Percentiles rank a stretch among this genome's conserved stretches.
Evolutionary conservation across 1,140 invertebrate genomes (phyloP).

Genomic region (Bombyx mori): ASM3026992v2 NC_085133.1:4094501-4095000

Average conservation of each 20-base stretch:
- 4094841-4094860: conserved; percentile 48
- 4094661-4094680: conserved; percentile 57
- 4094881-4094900: conserved; percentile 69
- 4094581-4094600: conserved; percentile 66
- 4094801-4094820: conserved; percentile 60
- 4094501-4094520: conserved; percentile 65
- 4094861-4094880: conserved; percentile 58
- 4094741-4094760: conserved; percentile 65
- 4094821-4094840: conserved; percentile 57
- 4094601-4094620: conserved; percentile 63
- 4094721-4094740: conserved; percentile 63
- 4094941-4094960: conserved; percentile 68
- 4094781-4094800: conserved; percentile 15
- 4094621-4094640: conserved; percentile 64
- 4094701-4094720: conserved; percentile 5
- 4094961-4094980: conserved; percentile 67
- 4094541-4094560: conserved; percentile 61
- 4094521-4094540: conserved; percentile 68
- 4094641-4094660: conserved; percentile 66
- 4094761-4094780: conserved; percentile 4
- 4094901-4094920: conserved; percentile 71
- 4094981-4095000: conserved; percentile 64
- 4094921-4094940: conserved; percentile 68
- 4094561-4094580: conserved; percentile 64
- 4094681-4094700: conserved; percentile 54